Evolutionary conservation across 2,797 vertebrate species (phyloP).

Genomic region (Hipposideros larvatus): DNA sequence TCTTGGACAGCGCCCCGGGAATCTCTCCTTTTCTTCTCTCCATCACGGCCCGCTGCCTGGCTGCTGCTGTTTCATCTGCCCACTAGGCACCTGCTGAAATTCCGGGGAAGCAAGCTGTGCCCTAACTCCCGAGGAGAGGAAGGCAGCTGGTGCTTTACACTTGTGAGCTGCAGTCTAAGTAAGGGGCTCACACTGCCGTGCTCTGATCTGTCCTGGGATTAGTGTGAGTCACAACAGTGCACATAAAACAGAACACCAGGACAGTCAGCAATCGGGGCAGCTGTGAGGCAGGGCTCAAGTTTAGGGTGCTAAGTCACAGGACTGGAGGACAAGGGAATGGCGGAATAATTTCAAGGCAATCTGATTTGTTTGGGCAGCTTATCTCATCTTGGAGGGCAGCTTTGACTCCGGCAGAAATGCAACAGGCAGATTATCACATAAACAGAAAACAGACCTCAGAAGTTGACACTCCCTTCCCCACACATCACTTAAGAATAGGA

Average conservation of each 20-base stretch:
- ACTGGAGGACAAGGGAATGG: background rate
- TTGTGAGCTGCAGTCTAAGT: background rate
- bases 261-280: background rate
- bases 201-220: background rate
- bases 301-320: background rate
- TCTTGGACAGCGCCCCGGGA: background rate
- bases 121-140: background rate
- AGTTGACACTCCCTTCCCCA: background rate
- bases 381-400: background rate
- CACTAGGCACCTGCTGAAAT: slow-evolving; percentile 4
- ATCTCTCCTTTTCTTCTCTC: background rate
- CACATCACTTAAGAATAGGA: background rate
- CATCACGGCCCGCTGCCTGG: background rate
- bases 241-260: background rate
- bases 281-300: background rate
- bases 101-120: background rate
- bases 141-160: background rate
- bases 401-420: background rate
- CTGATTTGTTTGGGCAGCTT: background rate
- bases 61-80: background rate
- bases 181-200: background rate
- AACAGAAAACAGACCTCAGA: background rate
- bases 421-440: background rate
- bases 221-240: background rate
- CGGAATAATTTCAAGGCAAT: background rate